Percentiles rank a stretch among this genome's conserved stretches.
Evolutionary conservation across 2,113 vertebrate species (phyloP).

Genomic region (Neoarius graeffei): DNA sequence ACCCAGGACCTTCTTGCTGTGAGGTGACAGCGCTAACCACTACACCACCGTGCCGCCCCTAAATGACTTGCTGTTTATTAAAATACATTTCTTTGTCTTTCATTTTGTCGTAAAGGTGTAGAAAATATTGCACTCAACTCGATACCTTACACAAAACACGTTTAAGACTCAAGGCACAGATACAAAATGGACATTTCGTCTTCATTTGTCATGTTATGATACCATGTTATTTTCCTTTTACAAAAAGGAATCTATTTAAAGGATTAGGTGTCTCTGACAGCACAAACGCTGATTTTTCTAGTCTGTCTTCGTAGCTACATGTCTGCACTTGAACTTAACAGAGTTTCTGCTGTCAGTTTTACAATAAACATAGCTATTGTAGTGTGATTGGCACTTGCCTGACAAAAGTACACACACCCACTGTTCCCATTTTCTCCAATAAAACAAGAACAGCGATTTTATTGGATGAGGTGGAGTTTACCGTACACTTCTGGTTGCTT

Average conservation of each 20-base stretch:
- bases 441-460: slow-evolving; percentile 44
- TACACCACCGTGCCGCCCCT: too few species aligned
- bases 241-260: not conserved
- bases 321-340: slow-evolving; percentile 30
- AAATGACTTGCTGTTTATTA: not conserved
- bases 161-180: not conserved
- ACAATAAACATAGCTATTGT: slow-evolving; percentile 32
- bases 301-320: not conserved
- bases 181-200: not conserved
- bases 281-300: not conserved
- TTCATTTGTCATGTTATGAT: not conserved
- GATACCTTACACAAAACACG: not conserved
- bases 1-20: too few species aligned
- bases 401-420: slow-evolving; percentile 42
- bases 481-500: slow-evolving; percentile 31
- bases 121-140: not conserved
- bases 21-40: too few species aligned
- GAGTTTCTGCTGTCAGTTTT: slow-evolving; percentile 18
- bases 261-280: not conserved
- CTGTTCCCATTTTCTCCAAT: slow-evolving; percentile 28
- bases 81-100: not conserved
- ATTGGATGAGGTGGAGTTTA: slow-evolving; percentile 28
- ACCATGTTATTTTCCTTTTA: not conserved
- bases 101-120: not conserved
- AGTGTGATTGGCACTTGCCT: slow-evolving; percentile 28